Evolutionary conservation across 2,797 vertebrate genomes (phyloP).

Genomic region (Hydrocynus forskahlii): DNA sequence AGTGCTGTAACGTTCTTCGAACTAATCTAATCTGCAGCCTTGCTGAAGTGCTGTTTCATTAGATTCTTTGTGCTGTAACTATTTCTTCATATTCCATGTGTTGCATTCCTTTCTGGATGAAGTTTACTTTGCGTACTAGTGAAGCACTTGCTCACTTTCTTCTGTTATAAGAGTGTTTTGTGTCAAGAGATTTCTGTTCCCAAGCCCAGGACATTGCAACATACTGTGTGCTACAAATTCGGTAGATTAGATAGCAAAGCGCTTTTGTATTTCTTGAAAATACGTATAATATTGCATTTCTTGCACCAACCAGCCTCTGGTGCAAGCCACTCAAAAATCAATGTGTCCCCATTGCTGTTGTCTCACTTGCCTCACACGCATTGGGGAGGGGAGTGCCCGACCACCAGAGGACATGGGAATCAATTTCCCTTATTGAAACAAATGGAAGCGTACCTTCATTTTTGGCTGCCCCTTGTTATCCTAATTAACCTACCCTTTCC

Average conservation of each 20-base stretch:
- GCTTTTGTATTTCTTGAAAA: conserved; percentile 4
- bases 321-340: conserved; percentile 48
- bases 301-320: conserved; percentile 11
- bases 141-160: background rate
- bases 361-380: conserved; percentile 17
- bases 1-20: no score
- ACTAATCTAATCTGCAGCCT: no score
- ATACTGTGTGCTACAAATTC: background rate
- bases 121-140: no score
- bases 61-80: no score
- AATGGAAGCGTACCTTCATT: conserved; percentile 74
- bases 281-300: conserved; percentile 28
- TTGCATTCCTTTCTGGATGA: no score
- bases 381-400: conserved; percentile 69
- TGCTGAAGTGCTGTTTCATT: no score
- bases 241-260: background rate
- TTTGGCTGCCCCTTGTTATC: conserved; percentile 74
- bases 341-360: conserved; percentile 34
- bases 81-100: no score
- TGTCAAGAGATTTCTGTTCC: no score
- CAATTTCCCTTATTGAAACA: conserved; percentile 84
- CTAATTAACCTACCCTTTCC: conserved; percentile 75
- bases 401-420: conserved; percentile 77
- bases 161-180: background rate
- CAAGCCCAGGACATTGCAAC: background rate